phyloP scores from a whole-genome alignment of 35 echinoderm and acorn worm genomes.

The Heliocidaris tuberculata region DNA sequence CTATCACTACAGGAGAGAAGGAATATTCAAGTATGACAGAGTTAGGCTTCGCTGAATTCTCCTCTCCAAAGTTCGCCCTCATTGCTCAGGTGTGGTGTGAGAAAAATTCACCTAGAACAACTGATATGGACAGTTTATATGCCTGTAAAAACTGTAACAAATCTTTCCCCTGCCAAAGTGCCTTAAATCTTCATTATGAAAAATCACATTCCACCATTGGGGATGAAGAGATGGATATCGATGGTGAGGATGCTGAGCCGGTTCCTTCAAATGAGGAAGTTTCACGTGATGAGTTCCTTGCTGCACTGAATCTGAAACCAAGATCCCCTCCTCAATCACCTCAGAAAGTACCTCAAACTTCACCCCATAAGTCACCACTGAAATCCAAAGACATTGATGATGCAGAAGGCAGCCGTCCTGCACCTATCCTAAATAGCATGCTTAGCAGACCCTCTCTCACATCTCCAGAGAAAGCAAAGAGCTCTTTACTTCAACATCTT shows the following conservation, averaged over 20 bases:
- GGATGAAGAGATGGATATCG: slow-evolving; percentile 10
- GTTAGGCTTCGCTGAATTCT: slow-evolving; percentile 84
- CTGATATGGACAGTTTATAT: slow-evolving; percentile 24
- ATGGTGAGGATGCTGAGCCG: slow-evolving; percentile 22
- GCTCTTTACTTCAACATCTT: slow-evolving; percentile 36
- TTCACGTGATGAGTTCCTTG: slow-evolving; percentile 57
- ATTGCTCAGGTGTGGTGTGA: slow-evolving; percentile 91
- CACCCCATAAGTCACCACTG: not conserved
- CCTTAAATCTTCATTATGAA: slow-evolving; percentile 74
- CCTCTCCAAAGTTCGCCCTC: slow-evolving; percentile 78
- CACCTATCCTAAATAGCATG: slow-evolving; percentile 53
- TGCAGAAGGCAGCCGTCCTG: not conserved
- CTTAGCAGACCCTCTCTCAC: not conserved
- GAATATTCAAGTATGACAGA: slow-evolving; percentile 67
- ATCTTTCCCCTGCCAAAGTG: slow-evolving; percentile 83
- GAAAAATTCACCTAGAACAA: slow-evolving; percentile 60
- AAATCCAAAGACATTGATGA: not conserved
- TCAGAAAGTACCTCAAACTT: not conserved
- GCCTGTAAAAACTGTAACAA: slow-evolving; percentile 72
- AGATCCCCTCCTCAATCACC: slow-evolving; percentile 35
- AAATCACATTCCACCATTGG: slow-evolving; percentile 43
- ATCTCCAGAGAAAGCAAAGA: slow-evolving; percentile 3
- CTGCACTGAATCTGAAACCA: slow-evolving; percentile 59
- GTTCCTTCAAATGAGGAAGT: slow-evolving; percentile 9
- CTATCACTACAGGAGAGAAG: slow-evolving; percentile 38